Conservation (phyloP, 2,888 invertebrate species). For the Thymelicus acteon region DNA sequence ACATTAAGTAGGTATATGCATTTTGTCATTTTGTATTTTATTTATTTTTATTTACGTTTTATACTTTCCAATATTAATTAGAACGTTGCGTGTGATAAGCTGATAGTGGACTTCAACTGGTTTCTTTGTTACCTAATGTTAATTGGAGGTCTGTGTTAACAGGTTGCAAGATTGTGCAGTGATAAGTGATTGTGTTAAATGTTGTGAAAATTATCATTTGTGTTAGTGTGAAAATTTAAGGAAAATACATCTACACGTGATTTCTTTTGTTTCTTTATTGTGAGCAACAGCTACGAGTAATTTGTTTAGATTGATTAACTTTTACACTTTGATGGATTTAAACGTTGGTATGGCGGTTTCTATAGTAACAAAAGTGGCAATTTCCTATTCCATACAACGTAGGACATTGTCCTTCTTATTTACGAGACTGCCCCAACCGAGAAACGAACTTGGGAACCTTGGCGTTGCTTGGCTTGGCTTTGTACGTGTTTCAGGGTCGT, state of each 20-base stretch:
- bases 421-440: too few species aligned
- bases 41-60: not conserved
- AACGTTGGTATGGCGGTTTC: not conserved
- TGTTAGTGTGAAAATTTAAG: not conserved
- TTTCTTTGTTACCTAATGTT: slow-evolving; percentile 57
- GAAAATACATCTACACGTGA: not conserved
- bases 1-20: too few species aligned
- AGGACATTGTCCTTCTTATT: too few species aligned
- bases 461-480: too few species aligned
- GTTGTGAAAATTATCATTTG: slow-evolving; percentile 8
- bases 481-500: too few species aligned
- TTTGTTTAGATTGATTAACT: too few species aligned
- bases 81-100: slow-evolving; percentile 48
- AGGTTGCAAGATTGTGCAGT: slow-evolving; percentile 29
- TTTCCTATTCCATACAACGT: too few species aligned
- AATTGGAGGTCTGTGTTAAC: slow-evolving; percentile 40
- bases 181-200: slow-evolving; percentile 25
- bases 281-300: not conserved
- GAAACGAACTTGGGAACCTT: too few species aligned
- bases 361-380: too few species aligned
- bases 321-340: not conserved
- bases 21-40: not conserved
- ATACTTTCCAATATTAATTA: slow-evolving; percentile 35
- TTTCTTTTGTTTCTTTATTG: slow-evolving; percentile 1
- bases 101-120: slow-evolving; percentile 53